Percentiles rank a stretch among this genome's conserved stretches.
phyloP scores from a whole-genome alignment of 2,797 vertebrate species.

The Tokudaia tokunoshimensis region DNA sequence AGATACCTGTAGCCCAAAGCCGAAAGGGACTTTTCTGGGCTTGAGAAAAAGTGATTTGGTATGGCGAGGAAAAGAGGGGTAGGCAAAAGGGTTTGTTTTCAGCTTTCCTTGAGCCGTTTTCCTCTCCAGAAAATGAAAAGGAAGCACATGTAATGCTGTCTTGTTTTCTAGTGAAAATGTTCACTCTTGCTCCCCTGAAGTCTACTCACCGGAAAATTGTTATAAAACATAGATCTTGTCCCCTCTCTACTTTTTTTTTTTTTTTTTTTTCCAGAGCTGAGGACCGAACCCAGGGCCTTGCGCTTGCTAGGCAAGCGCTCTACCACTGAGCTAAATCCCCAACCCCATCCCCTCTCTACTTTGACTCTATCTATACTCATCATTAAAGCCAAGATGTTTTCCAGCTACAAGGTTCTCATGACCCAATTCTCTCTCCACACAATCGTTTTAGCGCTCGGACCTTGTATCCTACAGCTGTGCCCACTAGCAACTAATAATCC shows the following conservation, averaged over 20 bases:
- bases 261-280: too few species aligned
- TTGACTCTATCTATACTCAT: neutral
- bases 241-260: neutral
- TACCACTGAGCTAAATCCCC: too few species aligned
- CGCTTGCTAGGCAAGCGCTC: too few species aligned
- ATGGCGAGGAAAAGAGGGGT: neutral
- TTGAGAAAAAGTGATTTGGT: slow-evolving; percentile 12
- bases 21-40: neutral
- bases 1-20: neutral
- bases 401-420: neutral
- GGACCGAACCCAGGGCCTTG: too few species aligned
- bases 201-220: neutral
- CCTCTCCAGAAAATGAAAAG: neutral
- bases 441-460: neutral
- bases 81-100: neutral
- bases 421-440: neutral
- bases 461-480: neutral
- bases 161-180: neutral
- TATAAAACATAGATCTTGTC: neutral
- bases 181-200: neutral
- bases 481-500: neutral
- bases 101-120: neutral
- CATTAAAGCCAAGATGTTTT: neutral
- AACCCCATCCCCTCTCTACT: neutral
- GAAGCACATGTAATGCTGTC: neutral